Evolutionary conservation across 2,113 vertebrate species (phyloP).

Genomic region (Larimichthys polyactis): DNA sequence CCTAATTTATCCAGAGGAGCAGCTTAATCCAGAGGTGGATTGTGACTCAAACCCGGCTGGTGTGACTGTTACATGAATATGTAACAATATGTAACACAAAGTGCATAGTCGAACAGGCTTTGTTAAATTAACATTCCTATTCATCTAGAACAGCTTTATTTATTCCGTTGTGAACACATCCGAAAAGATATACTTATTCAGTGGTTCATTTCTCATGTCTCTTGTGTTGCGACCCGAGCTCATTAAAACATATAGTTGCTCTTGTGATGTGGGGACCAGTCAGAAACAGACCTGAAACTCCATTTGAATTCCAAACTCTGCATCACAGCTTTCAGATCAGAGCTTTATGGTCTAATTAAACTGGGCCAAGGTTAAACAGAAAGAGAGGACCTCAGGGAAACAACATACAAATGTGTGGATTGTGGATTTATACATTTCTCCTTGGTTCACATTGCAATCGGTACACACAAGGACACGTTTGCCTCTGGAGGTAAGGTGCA

Average conservation of each 20-base stretch:
- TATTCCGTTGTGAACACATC: not conserved
- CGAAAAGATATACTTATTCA: not conserved
- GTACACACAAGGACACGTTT: constrained; percentile 40
- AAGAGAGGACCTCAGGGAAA: constrained; percentile 39
- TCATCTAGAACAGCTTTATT: not conserved
- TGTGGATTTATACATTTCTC: constrained; percentile 71
- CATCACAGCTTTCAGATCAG: constrained; percentile 37
- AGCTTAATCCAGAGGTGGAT: constrained; percentile 11
- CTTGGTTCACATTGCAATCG: constrained; percentile 57
- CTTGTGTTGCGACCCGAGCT: too few relatives aligned
- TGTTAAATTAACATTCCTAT: not conserved
- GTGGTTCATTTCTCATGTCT: not conserved
- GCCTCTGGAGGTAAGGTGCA: constrained; percentile 46
- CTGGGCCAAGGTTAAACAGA: constrained; percentile 62
- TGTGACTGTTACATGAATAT: constrained; percentile 23
- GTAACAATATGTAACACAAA: constrained; percentile 6
- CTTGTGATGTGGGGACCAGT: constrained; percentile 12
- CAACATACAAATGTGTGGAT: constrained; percentile 59
- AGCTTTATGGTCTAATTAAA: constrained; percentile 65
- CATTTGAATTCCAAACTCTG: constrained; percentile 53
- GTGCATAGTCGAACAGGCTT: not conserved
- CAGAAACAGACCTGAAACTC: constrained; percentile 24
- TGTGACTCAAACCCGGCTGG: not conserved
- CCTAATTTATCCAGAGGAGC: not conserved
- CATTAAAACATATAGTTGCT: constrained; percentile 10